phyloP scores from a whole-genome alignment of 2,113 vertebrate genomes.

The Misgurnus mizolepis region DNA sequence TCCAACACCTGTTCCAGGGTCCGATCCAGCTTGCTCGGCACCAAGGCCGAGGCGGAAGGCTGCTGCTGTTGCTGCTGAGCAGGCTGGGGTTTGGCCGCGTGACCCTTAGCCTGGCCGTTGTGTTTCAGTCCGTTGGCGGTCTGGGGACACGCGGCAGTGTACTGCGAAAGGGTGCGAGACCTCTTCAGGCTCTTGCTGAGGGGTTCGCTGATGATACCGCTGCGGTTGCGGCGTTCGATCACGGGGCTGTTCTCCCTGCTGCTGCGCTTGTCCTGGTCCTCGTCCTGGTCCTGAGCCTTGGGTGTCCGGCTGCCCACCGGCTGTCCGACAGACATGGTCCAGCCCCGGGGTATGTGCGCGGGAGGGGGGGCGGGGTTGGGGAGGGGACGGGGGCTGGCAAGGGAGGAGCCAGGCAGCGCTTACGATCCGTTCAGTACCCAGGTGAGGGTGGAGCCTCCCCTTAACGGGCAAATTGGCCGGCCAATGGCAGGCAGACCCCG shows the following conservation, averaged over 20 bases:
- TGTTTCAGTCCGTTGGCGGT: slow-evolving; percentile 82
- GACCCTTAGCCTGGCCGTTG: slow-evolving; percentile 81
- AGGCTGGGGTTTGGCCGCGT: slow-evolving; percentile 86
- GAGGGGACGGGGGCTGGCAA: slow-evolving; percentile 65
- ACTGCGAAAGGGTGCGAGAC: slow-evolving; percentile 93
- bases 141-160: slow-evolving; percentile 83
- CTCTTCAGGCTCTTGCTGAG: slow-evolving; percentile 97
- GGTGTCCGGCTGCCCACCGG: slow-evolving; percentile 83
- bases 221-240: slow-evolving; percentile 90
- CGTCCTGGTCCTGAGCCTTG: slow-evolving; percentile 79
- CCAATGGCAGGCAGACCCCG: slow-evolving; percentile 69
- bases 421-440: slow-evolving; percentile 62
- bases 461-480: slow-evolving; percentile 61
- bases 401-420: slow-evolving; percentile 60
- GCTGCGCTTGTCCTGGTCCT: slow-evolving; percentile 79
- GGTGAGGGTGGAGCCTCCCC: slow-evolving; percentile 65
- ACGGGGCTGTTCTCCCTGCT: slow-evolving; percentile 78
- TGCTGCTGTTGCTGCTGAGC: slow-evolving; percentile 82
- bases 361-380: slow-evolving; percentile 62
- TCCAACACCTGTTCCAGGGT: slow-evolving; percentile 91
- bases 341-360: slow-evolving; percentile 64
- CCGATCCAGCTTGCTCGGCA: slow-evolving; percentile 89
- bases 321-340: slow-evolving; percentile 91
- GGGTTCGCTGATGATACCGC: slow-evolving; percentile 96
- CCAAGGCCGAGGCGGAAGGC: slow-evolving; percentile 70